Base-by-base conservation (phyloP, 2,797 vertebrate species). In the Anguilla marmorata region DNA sequence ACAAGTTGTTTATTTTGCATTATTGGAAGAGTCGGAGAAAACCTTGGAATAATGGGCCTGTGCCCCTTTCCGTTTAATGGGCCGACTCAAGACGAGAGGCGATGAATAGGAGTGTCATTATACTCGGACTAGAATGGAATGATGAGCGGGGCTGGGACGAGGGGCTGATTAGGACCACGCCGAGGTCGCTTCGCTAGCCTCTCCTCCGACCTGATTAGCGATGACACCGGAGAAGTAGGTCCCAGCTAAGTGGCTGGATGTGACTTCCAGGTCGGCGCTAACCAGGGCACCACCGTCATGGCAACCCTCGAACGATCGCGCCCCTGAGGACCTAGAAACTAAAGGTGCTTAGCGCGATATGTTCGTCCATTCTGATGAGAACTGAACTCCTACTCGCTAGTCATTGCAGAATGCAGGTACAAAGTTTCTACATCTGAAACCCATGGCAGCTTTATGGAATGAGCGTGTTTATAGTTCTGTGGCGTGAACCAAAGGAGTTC, bases 201-300 rank as follows among this genome's bases (percentile, higher is more conserved):
- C 85, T 87, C 9, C 33, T 74, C 93, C 94, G 92, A 92, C 89
- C 90, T 89, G 84, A 92, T 93, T 58, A 90, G 91, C 86, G 2
- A 88, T 87, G 86, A 87, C 88, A 84, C 60, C 54, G 84, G 56
- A 19, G 66, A 12, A 87, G 91, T 88, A 83, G 90, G 89, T 92
- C 89, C 72, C 33, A 87, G 69, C 88, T 91, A 95, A 94, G 90
- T 95, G 93, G 94, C 94, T 95, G 93, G 95, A 93, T 93, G 92
- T 92, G 91, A 54, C 89, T 93, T 92, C 89, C 90, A 95, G 21
- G 58, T 24, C 58, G 16, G 58, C 90, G 80, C 11, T 88, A 91
- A 94, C 92, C 91, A 76, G 79, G 79, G 8, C n/a, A 27, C 24
- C 8, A n/a, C 19, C 4, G 24, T 66, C 63, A 66, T 66, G 63